Base-by-base conservation (phyloP, 2,797 vertebrate species). In the Enteromius argenteus region DNA sequence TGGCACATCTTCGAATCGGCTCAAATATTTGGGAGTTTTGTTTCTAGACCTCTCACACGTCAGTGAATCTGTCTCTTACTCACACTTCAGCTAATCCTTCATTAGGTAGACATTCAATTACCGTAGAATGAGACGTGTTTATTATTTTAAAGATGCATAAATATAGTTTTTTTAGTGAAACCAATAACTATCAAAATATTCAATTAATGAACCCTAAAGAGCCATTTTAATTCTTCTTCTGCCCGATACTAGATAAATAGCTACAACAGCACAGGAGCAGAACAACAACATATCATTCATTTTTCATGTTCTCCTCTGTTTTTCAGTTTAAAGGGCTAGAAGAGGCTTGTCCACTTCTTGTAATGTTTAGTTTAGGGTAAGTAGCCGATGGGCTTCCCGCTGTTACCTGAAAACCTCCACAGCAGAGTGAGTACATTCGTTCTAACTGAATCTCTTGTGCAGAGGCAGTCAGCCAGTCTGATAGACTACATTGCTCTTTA, bases 401-500 rank as follows among this genome's bases (percentile, higher is more conserved):
- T 96, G 97, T 95, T 97, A 68, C 73, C 73, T 96, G 94, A 96
- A 97, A 96, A 97, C 95, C 96, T 96, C 95, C 97, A 96, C 96
- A 97, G 97, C 96, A 95, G 93, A 92, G 95, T 93, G 94, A 96
- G 94, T 96, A 95, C 97, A 96, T 97, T 97, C 96, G 97, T 97
- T 96, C 95, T 96, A 96, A 98, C 95, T 94, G 93, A 93, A 95
- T 95, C 96, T 97, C 96, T 96, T 97, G 94, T 91, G 90, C 95
- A 95, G 96, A 96, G 94, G 96, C 95, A 92, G 94, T 96, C 94
- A 91, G 94, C 95, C 96, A 95, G 94, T 95, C 95, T 96, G 96
- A 97, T 96, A 95, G 97, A 97, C 96, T 96, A 94, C 96, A 95
- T 96, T 96, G 93, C 96, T 97, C 95, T 96, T 97, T 96, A 96